Conservation (phyloP, 2,797 vertebrate genomes). For the Numenius phaeopus region DNA sequence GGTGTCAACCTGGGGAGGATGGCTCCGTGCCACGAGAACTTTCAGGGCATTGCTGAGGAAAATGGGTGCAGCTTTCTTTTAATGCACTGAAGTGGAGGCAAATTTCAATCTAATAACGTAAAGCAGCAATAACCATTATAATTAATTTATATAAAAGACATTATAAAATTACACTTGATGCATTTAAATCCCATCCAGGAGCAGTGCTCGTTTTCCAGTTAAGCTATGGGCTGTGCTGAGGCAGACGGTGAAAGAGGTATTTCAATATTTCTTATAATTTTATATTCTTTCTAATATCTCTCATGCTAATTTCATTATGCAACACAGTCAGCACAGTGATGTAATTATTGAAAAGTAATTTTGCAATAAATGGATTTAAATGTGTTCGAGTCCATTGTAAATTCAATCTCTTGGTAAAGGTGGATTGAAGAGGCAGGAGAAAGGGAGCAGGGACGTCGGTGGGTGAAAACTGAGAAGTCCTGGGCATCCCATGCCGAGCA, state of each 20-base stretch:
- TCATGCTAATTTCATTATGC: constrained; percentile 85
- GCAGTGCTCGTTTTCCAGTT: constrained; percentile 71
- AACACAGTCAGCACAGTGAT: constrained; percentile 82
- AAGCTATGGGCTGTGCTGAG: constrained; percentile 72
- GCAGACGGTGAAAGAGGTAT: constrained; percentile 75
- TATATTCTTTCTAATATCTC: constrained; percentile 83
- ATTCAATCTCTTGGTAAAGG: constrained; percentile 80
- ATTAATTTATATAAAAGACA: constrained; percentile 85
- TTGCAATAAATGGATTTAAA: constrained; percentile 87
- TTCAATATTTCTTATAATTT: constrained; percentile 86
- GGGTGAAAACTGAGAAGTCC: constrained; percentile 72
- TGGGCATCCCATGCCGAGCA: not conserved
- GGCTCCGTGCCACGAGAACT: not conserved
- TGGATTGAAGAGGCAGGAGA: constrained; percentile 63
- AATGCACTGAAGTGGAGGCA: constrained; percentile 61
- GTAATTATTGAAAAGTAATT: constrained; percentile 88
- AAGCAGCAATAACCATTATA: constrained; percentile 81
- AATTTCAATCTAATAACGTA: constrained; percentile 79
- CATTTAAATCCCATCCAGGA: constrained; percentile 72
- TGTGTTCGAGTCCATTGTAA: constrained; percentile 81
- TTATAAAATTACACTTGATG: constrained; percentile 79
- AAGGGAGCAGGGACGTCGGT: not conserved
- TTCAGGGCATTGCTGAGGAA: not conserved
- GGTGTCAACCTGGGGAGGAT: not conserved
- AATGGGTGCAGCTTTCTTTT: constrained; percentile 51